Evolutionary conservation across 2,797 vertebrate genomes (phyloP).

Genomic region (Rhynchotus rufescens): DNA sequence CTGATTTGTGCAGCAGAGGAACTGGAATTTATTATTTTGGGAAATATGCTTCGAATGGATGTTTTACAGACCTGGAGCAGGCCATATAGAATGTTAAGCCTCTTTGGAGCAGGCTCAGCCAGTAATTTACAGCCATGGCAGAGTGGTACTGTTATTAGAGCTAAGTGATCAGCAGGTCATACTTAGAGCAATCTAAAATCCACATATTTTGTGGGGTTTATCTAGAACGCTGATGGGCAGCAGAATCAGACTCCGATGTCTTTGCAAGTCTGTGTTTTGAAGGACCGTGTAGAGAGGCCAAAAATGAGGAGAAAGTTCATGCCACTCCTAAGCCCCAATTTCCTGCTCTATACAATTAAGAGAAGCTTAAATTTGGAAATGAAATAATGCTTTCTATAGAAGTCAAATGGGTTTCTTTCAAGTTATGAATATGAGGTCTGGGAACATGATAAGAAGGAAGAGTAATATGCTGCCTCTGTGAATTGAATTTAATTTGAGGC

Average conservation of each 20-base stretch:
- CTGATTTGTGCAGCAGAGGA: not conserved
- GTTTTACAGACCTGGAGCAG: not conserved
- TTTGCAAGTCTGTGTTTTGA: not conserved
- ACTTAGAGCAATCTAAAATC: conserved; percentile 51
- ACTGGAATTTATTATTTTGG: not conserved
- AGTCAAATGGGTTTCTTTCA: not conserved
- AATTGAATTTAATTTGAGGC: not conserved
- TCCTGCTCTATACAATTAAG: not conserved
- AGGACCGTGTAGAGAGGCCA: not conserved
- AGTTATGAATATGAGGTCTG: not conserved
- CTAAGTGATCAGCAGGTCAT: conserved; percentile 33
- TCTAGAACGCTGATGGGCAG: not conserved
- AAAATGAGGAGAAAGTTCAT: not conserved
- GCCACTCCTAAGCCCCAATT: not conserved
- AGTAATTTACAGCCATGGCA: not conserved
- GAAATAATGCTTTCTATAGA: not conserved
- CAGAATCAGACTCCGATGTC: not conserved
- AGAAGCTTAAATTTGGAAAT: not conserved
- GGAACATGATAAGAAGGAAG: not conserved
- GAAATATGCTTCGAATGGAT: not conserved
- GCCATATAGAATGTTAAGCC: not conserved
- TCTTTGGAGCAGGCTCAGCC: not conserved
- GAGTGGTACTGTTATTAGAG: not conserved
- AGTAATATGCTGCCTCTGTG: not conserved
- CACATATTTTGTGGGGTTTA: conserved; percentile 2